Percentiles rank a stretch among this genome's conserved stretches.
phyloP scores from a whole-genome alignment of 2,797 vertebrate species.

The Schizopygopsis pylzovi region DNA sequence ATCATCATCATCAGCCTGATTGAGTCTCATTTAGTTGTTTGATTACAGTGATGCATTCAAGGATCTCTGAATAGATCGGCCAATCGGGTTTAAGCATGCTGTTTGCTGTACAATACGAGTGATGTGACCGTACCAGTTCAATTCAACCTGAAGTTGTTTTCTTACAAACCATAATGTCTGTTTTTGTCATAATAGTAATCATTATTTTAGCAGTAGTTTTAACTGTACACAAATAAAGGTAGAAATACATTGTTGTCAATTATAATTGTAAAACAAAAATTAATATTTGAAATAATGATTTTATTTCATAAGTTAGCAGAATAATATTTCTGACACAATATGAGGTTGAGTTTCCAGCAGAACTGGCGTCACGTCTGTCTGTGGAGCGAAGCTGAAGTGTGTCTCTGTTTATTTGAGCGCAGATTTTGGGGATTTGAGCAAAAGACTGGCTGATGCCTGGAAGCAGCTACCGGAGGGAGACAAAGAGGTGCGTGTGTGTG shows the following conservation, averaged over 20 bases:
- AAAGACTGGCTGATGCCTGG: constrained; percentile 88
- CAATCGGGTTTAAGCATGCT: background rate
- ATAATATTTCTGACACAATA: no score
- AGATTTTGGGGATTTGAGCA: constrained; percentile 89
- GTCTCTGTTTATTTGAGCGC: background rate
- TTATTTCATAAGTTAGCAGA: no score
- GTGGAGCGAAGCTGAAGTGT: background rate
- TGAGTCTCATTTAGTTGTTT: background rate
- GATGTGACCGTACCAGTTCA: background rate
- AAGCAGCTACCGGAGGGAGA: constrained; percentile 89
- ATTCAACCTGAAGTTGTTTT: background rate
- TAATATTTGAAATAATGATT: no score
- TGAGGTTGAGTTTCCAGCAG: no score
- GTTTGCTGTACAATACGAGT: background rate
- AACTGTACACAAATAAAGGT: no score
- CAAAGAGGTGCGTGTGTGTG: constrained; percentile 77
- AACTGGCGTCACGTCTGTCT: no score
- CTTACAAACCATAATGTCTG: background rate
- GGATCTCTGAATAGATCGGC: background rate
- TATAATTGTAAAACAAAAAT: no score
- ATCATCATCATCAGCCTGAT: background rate
- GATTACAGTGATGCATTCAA: background rate
- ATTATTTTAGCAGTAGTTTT: no score
- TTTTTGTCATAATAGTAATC: background rate
- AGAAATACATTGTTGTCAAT: no score